Conservation (phyloP, 2,888 invertebrate species). For the Melanchra persicariae region DNA sequence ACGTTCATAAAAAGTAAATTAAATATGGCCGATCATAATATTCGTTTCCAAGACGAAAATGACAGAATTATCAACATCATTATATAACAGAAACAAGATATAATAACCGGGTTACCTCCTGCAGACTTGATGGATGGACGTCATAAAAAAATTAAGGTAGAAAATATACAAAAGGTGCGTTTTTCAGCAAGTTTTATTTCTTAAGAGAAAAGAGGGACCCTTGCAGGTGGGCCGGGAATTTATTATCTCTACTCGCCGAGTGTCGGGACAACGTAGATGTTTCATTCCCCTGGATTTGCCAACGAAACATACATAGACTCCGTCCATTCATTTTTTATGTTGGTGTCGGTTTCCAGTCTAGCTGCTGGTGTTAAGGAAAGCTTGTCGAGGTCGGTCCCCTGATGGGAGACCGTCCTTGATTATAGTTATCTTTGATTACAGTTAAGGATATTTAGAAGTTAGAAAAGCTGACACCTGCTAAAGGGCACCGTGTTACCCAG, state of each 20-base stretch:
- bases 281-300: constrained; percentile 8
- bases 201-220: constrained; percentile 73
- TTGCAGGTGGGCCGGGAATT: constrained; percentile 72
- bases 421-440: too few relatives aligned
- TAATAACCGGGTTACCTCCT: constrained; percentile 57
- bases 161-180: constrained; percentile 68
- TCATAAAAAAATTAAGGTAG: constrained; percentile 63
- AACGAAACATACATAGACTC: background rate
- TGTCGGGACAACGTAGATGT: constrained; percentile 51
- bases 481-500: too few relatives aligned
- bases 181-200: constrained; percentile 73
- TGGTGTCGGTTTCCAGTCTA: too few relatives aligned
- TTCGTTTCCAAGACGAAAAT: constrained; percentile 23
- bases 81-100: constrained; percentile 48
- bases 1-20: background rate
- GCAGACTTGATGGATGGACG: constrained; percentile 59
- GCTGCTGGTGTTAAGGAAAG: too few relatives aligned
- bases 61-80: constrained; percentile 41
- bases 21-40: constrained; percentile 1
- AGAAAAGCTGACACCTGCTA: too few relatives aligned
- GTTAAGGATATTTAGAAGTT: too few relatives aligned
- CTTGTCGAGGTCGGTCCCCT: too few relatives aligned
- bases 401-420: too few relatives aligned
- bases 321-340: too few relatives aligned
- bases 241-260: constrained; percentile 70